A percentile compares a stretch with the other conserved stretches of the same genome.
Conservation (phyloP, 2,888 invertebrate genomes). For the Parasteatoda lunata region DNA sequence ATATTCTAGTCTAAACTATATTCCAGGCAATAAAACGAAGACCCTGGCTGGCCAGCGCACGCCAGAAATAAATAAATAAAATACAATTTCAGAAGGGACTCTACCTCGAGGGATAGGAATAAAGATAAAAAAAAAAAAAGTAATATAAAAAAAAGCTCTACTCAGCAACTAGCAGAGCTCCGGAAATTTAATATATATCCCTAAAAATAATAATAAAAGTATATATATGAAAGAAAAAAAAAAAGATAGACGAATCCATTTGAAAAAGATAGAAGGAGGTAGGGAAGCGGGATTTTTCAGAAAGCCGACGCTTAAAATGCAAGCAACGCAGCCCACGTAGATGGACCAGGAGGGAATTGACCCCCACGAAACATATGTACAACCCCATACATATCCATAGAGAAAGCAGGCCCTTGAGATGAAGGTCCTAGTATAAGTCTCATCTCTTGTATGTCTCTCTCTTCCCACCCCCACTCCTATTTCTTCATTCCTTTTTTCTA, state of each 20-base stretch:
- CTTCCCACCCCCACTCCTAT: neutral
- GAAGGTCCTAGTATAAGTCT: conserved; percentile 41
- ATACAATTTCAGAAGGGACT: conserved; percentile 44
- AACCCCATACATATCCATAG: conserved; percentile 63
- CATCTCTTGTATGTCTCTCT: neutral
- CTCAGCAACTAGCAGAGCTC: conserved; percentile 65
- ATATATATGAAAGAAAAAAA: conserved; percentile 20
- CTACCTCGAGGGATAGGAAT: conserved; percentile 18
- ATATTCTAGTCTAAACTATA: conserved; percentile 40
- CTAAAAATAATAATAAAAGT: conserved; percentile 42
- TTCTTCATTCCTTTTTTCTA: neutral
- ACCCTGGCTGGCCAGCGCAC: conserved; percentile 12
- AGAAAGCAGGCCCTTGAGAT: conserved; percentile 43
- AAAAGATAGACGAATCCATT: conserved; percentile 54
- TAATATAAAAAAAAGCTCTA: conserved; percentile 17
- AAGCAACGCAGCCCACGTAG: conserved; percentile 65
- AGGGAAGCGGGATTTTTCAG: conserved; percentile 14
- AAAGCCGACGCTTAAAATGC: conserved; percentile 65
- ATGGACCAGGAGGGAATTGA: conserved; percentile 54
- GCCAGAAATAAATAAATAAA: conserved; percentile 38
- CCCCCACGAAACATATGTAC: conserved; percentile 49
- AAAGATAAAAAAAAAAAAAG: neutral
- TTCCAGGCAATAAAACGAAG: conserved; percentile 52
- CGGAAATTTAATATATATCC: conserved; percentile 68
- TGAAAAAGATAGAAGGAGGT: conserved; percentile 33